Percentiles rank a stretch among this genome's conserved stretches.
Evolutionary conservation across 2,113 vertebrate species (phyloP).

Genomic region (Gambusia affinis): DNA sequence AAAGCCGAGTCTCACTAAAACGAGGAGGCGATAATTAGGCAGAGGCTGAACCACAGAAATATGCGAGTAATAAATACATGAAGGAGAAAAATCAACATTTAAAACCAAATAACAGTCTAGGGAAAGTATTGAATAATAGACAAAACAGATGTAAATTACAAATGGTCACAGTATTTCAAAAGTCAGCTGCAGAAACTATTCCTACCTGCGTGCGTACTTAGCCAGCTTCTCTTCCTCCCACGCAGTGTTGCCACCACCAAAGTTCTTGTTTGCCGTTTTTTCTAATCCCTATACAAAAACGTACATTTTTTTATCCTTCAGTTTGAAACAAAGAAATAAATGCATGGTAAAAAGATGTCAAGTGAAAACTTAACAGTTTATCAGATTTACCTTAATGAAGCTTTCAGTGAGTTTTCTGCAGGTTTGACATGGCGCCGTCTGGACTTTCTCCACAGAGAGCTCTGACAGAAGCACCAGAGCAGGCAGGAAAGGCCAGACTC

Average conservation of each 20-base stretch:
- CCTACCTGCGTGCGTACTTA: constrained; percentile 93
- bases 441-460: constrained; percentile 73
- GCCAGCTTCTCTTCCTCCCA: constrained; percentile 98
- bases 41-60: background rate
- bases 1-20: constrained; percentile 90
- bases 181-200: background rate
- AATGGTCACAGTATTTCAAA: background rate
- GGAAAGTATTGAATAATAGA: background rate
- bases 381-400: constrained; percentile 85
- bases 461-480: constrained; percentile 74
- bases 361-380: background rate
- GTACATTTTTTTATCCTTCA: background rate
- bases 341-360: background rate
- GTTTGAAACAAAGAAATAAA: background rate
- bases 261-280: constrained; percentile 90
- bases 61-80: background rate
- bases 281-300: constrained; percentile 85
- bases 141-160: background rate
- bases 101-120: background rate
- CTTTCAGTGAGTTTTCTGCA: constrained; percentile 86
- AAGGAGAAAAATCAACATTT: background rate
- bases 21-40: background rate
- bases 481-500: constrained; percentile 67
- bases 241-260: constrained; percentile 96
- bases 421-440: constrained; percentile 87